Evolutionary conservation across 2,113 vertebrate genomes (phyloP).

Genomic region (Sula dactylatra): DNA sequence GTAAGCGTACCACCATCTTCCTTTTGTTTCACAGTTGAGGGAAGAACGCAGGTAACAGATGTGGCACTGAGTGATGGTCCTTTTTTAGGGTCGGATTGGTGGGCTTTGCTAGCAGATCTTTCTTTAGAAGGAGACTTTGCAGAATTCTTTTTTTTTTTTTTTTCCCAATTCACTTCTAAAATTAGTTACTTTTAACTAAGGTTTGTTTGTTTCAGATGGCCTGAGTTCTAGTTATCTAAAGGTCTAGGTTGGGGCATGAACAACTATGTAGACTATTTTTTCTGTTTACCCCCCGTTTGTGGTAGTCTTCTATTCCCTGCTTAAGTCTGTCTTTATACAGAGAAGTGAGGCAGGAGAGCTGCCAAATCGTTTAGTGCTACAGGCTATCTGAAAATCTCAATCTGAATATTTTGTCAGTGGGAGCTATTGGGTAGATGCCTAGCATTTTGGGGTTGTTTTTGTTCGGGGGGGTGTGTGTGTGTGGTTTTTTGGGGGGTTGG

Average conservation of each 20-base stretch:
- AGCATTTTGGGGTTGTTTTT: neutral
- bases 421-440: conserved; percentile 34
- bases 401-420: conserved; percentile 47
- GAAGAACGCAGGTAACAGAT: neutral
- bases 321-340: neutral
- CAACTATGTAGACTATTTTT: neutral
- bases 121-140: neutral
- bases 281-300: neutral
- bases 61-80: neutral
- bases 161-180: neutral
- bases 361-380: conserved; percentile 17
- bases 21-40: neutral
- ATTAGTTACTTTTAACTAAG: neutral
- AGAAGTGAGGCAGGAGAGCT: conserved; percentile 4
- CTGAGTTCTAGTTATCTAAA: neutral
- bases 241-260: neutral
- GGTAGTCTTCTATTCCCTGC: neutral
- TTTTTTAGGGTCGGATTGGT: neutral
- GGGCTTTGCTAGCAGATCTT: neutral
- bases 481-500: too few relatives aligned
- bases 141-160: neutral
- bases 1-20: neutral
- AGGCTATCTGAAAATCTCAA: conserved; percentile 45
- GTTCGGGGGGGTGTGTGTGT: too few relatives aligned
- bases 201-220: neutral